Base-by-base conservation (phyloP, 2,888 invertebrate genomes). In the Zhuqinia jingwanae region DNA sequence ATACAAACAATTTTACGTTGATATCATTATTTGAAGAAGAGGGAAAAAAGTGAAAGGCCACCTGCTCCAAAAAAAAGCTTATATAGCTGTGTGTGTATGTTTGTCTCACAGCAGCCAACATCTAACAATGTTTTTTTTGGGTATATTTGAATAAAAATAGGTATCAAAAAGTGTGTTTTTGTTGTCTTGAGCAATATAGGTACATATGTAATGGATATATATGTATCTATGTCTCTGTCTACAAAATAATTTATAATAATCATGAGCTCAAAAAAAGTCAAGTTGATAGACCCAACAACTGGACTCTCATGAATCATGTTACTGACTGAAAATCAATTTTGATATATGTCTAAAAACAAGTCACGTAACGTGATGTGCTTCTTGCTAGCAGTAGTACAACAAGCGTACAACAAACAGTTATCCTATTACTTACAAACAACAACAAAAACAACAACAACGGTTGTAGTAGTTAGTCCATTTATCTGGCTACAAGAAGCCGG, bases 201-300 rank as follows among this genome's bases (percentile, higher is more conserved):
- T n/a, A n/a, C n/a, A n/a, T n/a, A n/a, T n/a, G n/a, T n/a, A n/a
- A n/a, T n/a, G n/a, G n/a, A n/a, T n/a, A n/a, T n/a, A n/a, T n/a
- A n/a, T n/a, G n/a, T n/a, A n/a, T n/a, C n/a, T n/a, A n/a, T n/a
- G n/a, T n/a, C n/a, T n/a, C n/a, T n/a, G n/a, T 25, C 22, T 60
- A 53, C 20, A 76, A 76, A 58, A 58, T 73, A 76, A 76, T 76
- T 58, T 58, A 76, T 76, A 42, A 58, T 58, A 58, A 58, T 58
- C 13, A 53, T 20, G 75, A 47, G 70, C 70, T 45, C n/a, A n/a
- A 47, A 70, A 70, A 70, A 36, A 50, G 53, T 73, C 73, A 73
- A 73, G 73, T 30, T 50, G 73, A 25, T 50, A 27, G 50, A 17
- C 73, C 8, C 36, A n/a, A n/a, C n/a, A n/a, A 36, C 36, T 36